Base-by-base conservation (phyloP, 2,797 vertebrate genomes). In the Rhabdophis nuchalis region DNA sequence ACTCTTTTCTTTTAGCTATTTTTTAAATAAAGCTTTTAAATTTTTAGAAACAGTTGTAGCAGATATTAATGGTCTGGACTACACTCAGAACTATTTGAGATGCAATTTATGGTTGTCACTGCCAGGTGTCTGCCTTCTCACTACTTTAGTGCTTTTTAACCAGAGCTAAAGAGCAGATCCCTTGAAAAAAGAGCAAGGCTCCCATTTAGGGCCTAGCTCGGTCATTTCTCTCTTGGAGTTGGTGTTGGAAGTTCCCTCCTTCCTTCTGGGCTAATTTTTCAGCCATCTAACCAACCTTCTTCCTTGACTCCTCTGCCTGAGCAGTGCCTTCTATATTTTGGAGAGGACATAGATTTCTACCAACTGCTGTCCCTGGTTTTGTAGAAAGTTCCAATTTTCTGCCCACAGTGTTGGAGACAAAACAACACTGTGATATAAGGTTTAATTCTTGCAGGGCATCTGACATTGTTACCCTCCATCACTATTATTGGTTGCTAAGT, bases 1-100 rank as follows among this genome's bases (percentile, higher is more conserved):
- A 93, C 94, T 93, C 90, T 94, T 96, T 97, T 95, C 93, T 92
- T 96, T 96, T 54, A 94, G 68, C 93, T 93, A 94, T 94, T 57
- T 86, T 93, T 93, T 92, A 92, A 95, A 93, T 57, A 93, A 91
- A 92, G 91, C 50, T 94, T 92, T 93, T 91, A 68, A 64, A 85
- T 86, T 92, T 85, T 92, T 94, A 89, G 89, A 85, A 64, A 86
- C 8, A 53, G 36, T 89, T 50, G 23, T 87, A 86, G 86, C 93
- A 90, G 41, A 89, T 68, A 90, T 93, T 88, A 91, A 88, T 87
- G 91, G 91, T 93, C 96, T 96, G 94, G 92, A 85, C 92, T 1
- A 0, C 68, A 64, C 88, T 90, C 91, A n/a, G 90, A 88, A 87
- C 92, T 85, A 88, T 57, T 94, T 91, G 64, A 85, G 93, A 92